Evolutionary conservation across 2,797 vertebrate species (phyloP).

Genomic region (Gastrophryne carolinensis): DNA sequence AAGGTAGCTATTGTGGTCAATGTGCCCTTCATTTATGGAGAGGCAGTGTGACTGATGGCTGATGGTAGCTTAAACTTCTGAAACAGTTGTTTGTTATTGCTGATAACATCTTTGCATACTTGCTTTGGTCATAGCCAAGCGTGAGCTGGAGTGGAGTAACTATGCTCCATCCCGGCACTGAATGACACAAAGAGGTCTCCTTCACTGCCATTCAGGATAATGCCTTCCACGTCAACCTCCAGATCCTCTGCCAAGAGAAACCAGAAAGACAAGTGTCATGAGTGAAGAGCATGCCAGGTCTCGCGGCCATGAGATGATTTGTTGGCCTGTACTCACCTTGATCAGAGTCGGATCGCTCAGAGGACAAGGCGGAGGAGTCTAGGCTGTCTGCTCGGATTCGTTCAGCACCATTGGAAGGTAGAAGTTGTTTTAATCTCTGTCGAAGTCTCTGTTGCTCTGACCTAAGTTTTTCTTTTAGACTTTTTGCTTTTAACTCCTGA

Average conservation of each 20-base stretch:
- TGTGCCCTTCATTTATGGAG: not conserved
- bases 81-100: constrained; percentile 19
- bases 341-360: constrained; percentile 86
- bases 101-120: not conserved
- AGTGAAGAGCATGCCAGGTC: not conserved
- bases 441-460: constrained; percentile 81
- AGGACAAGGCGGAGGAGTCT: constrained; percentile 82
- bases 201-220: constrained; percentile 74
- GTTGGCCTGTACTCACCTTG: constrained; percentile 70
- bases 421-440: constrained; percentile 78
- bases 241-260: constrained; percentile 77
- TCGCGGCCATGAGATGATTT: not conserved
- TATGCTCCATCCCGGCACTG: constrained; percentile 78
- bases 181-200: constrained; percentile 72
- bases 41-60: not conserved
- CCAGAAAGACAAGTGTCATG: not conserved
- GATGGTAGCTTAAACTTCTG: not conserved
- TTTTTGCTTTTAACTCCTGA: constrained; percentile 79
- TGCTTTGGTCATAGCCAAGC: constrained; percentile 74
- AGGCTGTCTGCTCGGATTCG: constrained; percentile 82
- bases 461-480: constrained; percentile 80
- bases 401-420: constrained; percentile 63
- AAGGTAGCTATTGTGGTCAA: not conserved
- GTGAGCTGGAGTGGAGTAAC: constrained; percentile 80
- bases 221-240: constrained; percentile 86